phyloP scores from a whole-genome alignment of 2,113 vertebrate species.

The Chloroceryle aenea region DNA sequence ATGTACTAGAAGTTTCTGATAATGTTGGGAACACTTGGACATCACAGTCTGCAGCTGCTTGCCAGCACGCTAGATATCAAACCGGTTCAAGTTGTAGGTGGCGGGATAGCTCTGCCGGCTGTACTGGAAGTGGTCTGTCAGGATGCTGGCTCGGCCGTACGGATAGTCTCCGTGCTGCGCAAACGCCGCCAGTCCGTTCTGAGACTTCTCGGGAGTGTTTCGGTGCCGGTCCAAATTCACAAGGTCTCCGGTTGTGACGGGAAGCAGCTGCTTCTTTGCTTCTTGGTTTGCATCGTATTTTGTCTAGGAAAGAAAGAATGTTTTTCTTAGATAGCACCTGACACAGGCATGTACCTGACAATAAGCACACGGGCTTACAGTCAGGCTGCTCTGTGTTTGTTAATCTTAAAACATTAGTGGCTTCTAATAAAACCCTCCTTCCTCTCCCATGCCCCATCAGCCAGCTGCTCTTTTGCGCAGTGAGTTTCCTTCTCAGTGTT shows the following conservation, averaged over 20 bases:
- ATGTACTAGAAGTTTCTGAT: conserved; percentile 32
- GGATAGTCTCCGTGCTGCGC: conserved; percentile 81
- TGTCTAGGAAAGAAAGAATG: conserved; percentile 71
- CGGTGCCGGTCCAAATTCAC: conserved; percentile 76
- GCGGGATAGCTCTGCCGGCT: conserved; percentile 82
- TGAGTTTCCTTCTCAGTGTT: neutral
- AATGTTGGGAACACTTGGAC: neutral
- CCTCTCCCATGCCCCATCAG: neutral
- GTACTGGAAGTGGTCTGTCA: conserved; percentile 92
- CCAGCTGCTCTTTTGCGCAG: neutral
- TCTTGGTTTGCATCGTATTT: conserved; percentile 89
- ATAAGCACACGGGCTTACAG: neutral
- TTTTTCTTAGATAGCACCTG: neutral
- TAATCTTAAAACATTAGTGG: neutral
- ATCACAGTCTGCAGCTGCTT: neutral
- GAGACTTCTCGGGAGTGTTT: conserved; percentile 77
- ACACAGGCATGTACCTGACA: neutral
- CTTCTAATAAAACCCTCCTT: neutral
- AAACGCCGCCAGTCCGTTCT: conserved; percentile 84
- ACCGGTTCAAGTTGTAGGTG: conserved; percentile 81
- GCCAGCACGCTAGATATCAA: conserved; percentile 83
- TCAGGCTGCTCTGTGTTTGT: neutral
- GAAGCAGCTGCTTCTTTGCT: conserved; percentile 90
- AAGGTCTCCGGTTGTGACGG: conserved; percentile 82
- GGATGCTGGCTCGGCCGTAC: conserved; percentile 79